phyloP scores from a whole-genome alignment of 2,888 invertebrate genomes.

The Erynnis tages region DNA sequence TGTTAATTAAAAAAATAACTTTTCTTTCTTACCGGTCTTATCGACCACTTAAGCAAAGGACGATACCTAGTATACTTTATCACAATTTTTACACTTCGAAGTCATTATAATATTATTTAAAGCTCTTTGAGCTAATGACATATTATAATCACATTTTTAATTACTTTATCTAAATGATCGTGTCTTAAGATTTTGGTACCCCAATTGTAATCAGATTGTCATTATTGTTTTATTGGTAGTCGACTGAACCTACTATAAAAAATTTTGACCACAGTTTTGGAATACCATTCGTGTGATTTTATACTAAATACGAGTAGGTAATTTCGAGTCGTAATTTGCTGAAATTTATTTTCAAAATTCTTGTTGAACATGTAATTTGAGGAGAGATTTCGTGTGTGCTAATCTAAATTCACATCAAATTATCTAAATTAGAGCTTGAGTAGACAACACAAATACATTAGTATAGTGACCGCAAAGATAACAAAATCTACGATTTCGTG shows the following conservation, averaged over 20 bases:
- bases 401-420: conserved; percentile 2
- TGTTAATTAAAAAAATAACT: conserved; percentile 78
- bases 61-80: conserved; percentile 60
- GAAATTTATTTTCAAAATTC: no score
- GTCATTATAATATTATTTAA: conserved; percentile 66
- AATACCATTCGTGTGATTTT: no score
- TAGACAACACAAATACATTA: conserved; percentile 59
- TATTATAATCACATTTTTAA: conserved; percentile 13
- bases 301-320: no score
- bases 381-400: neutral
- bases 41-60: conserved; percentile 70
- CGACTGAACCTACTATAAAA: no score
- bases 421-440: conserved; percentile 12
- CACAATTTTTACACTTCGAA: conserved; percentile 68
- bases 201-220: neutral
- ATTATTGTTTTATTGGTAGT: neutral
- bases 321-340: no score
- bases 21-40: conserved; percentile 60
- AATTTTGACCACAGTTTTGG: no score
- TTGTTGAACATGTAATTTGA: neutral
- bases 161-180: conserved; percentile 18
- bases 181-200: neutral
- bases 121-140: conserved; percentile 25
- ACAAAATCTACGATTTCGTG: conserved; percentile 26
- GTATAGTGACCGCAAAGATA: conserved; percentile 54